Conservation (phyloP, 1,140 invertebrate genomes). For the Meloidogyne floridensis region DNA sequence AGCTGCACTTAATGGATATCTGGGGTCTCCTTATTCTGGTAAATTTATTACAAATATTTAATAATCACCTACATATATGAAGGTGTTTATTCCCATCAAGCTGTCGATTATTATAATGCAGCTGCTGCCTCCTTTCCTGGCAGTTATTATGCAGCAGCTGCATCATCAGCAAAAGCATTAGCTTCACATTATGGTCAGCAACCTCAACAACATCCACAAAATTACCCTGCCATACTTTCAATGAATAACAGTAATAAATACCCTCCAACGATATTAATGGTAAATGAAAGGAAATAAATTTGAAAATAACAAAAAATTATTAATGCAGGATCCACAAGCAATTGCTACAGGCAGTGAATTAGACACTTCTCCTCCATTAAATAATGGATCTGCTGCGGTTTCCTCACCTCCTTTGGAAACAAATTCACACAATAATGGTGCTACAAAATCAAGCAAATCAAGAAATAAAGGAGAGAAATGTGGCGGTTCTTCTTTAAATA, state of each 20-base stretch:
- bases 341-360: background rate
- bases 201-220: background rate
- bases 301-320: background rate
- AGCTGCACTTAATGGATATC: background rate
- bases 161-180: background rate
- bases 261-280: background rate
- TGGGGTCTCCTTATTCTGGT: background rate
- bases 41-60: background rate
- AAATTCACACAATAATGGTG: too few species aligned
- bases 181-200: background rate
- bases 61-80: background rate
- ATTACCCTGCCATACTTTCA: background rate
- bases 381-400: background rate
- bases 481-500: too few species aligned
- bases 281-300: background rate
- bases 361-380: background rate
- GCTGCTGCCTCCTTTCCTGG: background rate
- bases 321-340: background rate
- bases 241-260: background rate
- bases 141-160: background rate
- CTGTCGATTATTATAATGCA: background rate
- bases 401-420: background rate
- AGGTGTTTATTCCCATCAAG: background rate
- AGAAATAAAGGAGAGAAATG: too few species aligned
- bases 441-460: too few species aligned